Base-by-base conservation (phyloP, 1,140 invertebrate species). In the Acromyrmex heyeri region DNA sequence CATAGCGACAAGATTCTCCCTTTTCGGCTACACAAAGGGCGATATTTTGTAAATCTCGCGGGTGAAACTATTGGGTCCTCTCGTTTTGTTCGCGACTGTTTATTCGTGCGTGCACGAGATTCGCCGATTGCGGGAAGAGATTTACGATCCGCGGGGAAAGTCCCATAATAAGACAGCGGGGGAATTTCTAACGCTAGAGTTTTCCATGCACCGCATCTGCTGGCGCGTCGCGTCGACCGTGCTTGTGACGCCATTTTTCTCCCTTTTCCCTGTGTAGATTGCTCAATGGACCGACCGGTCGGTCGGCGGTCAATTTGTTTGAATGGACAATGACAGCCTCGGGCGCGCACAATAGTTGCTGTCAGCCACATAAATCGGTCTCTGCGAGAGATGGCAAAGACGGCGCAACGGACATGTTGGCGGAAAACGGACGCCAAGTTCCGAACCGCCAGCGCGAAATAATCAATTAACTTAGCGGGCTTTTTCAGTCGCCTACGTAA, bases 281-380 rank as follows among this genome's bases (percentile, higher is more conserved):
- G 89, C 88, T 92, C 91, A 93, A 92, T 92, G 91, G 85, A 82
- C 85, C 86, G 88, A 92, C 87, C 86, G 85, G 87, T 64, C 87
- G 85, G 79, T 79, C 86, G 87, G 82, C 85, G 91, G 91, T 93
- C 92, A 93, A 93, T 93, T 93, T 93, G 92, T 93, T 93, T 90
- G 92, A 91, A 92, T 90, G 92, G 91, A 92, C 91, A 92, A 92
- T 91, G 90, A 92, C 90, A 81, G 72, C 75, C 88, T 62, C 70
- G 38, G 59, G 24, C n/a, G 34, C 16, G 70, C 83, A 92, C 92
- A 93, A 92, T 92, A 61, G 81, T 75, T 78, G 89, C 91, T 90
- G 90, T 88, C 89, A 83, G 57, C 72, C 88, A 73, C 92, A 92
- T 93, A 93, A 93, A 93, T 93, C 92, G 92, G 91, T 90, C 88